Percentiles rank a stretch among this genome's conserved stretches.
These are phyloP conservation scores for Syngnathus floridae DNA, from an alignment of 2,113 vertebrate species.

Conservation along the genomic window DNA sequence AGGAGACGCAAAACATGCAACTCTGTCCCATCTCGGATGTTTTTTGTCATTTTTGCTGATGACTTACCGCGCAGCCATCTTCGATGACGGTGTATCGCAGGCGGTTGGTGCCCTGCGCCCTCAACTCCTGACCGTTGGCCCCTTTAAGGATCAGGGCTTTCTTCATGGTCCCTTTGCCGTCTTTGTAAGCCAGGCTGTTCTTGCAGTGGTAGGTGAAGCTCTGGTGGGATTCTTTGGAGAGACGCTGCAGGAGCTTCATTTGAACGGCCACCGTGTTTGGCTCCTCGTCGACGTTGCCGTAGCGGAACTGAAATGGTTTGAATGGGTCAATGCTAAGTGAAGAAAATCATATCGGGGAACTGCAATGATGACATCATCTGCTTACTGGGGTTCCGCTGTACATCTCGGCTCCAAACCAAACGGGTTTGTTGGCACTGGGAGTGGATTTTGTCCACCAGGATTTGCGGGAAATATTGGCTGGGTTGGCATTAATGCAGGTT, in stretches of 20 bases:
- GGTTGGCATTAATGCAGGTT: slow-evolving; percentile 87
- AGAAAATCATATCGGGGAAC: background rate
- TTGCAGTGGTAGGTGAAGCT: slow-evolving; percentile 90
- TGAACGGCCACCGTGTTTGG: slow-evolving; percentile 82
- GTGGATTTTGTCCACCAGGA: slow-evolving; percentile 86
- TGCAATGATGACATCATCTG: background rate
- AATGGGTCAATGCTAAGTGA: too few species aligned
- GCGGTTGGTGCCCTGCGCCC: slow-evolving; percentile 80
- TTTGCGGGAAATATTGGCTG: slow-evolving; percentile 80
- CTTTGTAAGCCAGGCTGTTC: slow-evolving; percentile 87
- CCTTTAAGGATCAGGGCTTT: slow-evolving; percentile 85
- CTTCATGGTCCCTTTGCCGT: slow-evolving; percentile 77
- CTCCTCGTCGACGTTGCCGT: slow-evolving; percentile 76
- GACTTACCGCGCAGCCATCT: slow-evolving; percentile 85
- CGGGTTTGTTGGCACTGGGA: slow-evolving; percentile 67
- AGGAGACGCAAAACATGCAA: background rate
- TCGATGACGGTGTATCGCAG: slow-evolving; percentile 83
- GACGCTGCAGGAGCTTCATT: slow-evolving; percentile 86
- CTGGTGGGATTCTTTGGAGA: slow-evolving; percentile 91
- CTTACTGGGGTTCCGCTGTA: slow-evolving; percentile 83
- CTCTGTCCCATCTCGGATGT: background rate
- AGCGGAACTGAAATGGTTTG: slow-evolving; percentile 74
- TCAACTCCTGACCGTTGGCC: slow-evolving; percentile 86
- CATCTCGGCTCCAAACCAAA: slow-evolving; percentile 91
- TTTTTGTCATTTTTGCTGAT: background rate